Percentiles rank a stretch among this genome's conserved stretches.
These are phyloP conservation scores for Spilogale gracilis DNA, from an alignment of 2,113 vertebrate genomes.

Conservation along the genomic window DNA sequence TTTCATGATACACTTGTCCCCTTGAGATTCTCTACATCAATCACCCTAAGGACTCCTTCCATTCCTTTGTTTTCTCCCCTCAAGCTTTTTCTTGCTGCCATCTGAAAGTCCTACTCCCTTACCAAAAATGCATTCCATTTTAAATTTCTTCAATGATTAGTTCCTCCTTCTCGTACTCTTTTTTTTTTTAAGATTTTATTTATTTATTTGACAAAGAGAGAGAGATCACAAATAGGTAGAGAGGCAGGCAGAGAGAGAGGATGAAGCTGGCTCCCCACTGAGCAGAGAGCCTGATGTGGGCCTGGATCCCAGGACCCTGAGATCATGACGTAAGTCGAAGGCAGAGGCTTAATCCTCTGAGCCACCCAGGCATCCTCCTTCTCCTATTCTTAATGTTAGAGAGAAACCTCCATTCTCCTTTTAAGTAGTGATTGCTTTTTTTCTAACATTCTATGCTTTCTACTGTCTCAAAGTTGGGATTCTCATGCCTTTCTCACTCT, in stretches of 20 bases:
- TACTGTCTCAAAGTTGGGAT: not conserved
- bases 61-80: not conserved
- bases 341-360: too few relatives aligned
- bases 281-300: too few relatives aligned
- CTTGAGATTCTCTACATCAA: not conserved
- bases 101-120: not conserved
- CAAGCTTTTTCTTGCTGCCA: not conserved
- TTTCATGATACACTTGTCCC: not conserved
- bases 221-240: too few relatives aligned
- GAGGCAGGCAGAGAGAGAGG: too few relatives aligned
- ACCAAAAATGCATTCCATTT: not conserved
- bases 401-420: not conserved
- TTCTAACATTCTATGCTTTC: too few relatives aligned
- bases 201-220: too few relatives aligned
- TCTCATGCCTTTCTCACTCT: not conserved
- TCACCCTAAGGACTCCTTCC: not conserved
- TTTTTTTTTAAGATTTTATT: too few relatives aligned
- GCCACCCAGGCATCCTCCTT: not conserved
- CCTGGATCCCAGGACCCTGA: too few relatives aligned
- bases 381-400: not conserved
- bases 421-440: not conserved
- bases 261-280: too few relatives aligned
- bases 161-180: not conserved
- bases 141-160: not conserved
- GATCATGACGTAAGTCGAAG: too few relatives aligned